phyloP scores from a whole-genome alignment of 2,797 vertebrate genomes.

The Acanthurus leucopareius region DNA sequence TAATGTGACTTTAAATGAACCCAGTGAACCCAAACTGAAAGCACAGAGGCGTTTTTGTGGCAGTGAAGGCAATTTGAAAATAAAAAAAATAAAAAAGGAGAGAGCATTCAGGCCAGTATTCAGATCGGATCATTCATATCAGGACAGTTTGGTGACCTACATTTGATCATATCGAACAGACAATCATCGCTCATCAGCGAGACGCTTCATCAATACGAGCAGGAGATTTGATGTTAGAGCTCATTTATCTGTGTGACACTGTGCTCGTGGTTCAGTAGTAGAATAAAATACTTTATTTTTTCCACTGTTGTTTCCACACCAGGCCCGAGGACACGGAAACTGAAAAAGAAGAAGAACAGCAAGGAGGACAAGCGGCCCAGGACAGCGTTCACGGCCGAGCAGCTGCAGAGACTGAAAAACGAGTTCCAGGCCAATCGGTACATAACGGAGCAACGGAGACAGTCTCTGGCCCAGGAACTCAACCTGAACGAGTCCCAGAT shows the following conservation, averaged over 20 bases:
- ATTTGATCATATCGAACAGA: constrained; percentile 24
- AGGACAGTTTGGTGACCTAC: constrained; percentile 42
- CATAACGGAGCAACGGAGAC: constrained; percentile 94
- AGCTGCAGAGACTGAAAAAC: constrained; percentile 94
- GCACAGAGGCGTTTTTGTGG: too few relatives aligned
- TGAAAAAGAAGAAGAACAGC: constrained; percentile 94
- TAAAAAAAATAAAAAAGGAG: too few relatives aligned
- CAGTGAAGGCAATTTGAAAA: too few relatives aligned
- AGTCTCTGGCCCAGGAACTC: constrained; percentile 93
- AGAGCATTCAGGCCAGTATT: neutral
- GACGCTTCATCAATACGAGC: neutral
- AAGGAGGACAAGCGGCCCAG: constrained; percentile 95
- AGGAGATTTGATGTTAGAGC: neutral
- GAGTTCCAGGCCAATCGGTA: constrained; percentile 96
- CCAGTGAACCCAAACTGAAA: too few relatives aligned
- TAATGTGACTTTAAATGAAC: too few relatives aligned
- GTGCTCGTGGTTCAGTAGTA: constrained; percentile 44
- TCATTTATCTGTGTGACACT: too few relatives aligned
- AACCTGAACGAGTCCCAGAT: constrained; percentile 96
- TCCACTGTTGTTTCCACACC: constrained; percentile 87
- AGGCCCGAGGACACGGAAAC: constrained; percentile 96
- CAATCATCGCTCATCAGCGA: constrained; percentile 17
- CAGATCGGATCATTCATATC: neutral
- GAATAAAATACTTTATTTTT: constrained; percentile 60
- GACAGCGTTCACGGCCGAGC: constrained; percentile 96